phyloP scores from a whole-genome alignment of 2,888 invertebrate species.

The Lycia hirtaria region DNA sequence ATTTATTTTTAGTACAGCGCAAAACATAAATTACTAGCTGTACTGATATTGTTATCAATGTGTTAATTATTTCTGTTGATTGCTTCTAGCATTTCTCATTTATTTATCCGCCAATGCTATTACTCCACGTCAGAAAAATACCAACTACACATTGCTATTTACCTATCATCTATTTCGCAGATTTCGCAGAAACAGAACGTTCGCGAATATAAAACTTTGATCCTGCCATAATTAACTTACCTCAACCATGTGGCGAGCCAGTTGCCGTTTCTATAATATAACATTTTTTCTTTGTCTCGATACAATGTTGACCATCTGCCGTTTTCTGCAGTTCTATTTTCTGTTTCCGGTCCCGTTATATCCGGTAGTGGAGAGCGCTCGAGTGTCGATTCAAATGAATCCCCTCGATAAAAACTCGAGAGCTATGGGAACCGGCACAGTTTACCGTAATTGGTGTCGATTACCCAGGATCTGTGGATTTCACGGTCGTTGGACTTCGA shows the following conservation, averaged over 20 bases:
- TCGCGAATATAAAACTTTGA: constrained; percentile 15
- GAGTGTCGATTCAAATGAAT: constrained; percentile 57
- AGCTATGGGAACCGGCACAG: constrained; percentile 54
- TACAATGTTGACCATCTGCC: constrained; percentile 67
- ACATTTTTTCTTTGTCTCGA: constrained; percentile 58
- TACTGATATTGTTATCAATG: not conserved
- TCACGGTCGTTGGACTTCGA: constrained; percentile 80
- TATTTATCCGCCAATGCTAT: not conserved
- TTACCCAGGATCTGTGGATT: constrained; percentile 42
- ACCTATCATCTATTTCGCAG: constrained; percentile 12
- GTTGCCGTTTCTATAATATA: constrained; percentile 44
- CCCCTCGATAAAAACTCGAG: constrained; percentile 55
- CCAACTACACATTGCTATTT: constrained; percentile 12
- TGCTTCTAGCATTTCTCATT: not conserved
- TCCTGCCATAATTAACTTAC: constrained; percentile 52
- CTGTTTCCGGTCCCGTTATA: constrained; percentile 78
- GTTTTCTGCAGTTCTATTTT: constrained; percentile 63
- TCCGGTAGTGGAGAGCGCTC: constrained; percentile 75
- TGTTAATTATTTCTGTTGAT: constrained; percentile 1
- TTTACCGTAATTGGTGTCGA: constrained; percentile 41
- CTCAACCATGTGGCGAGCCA: constrained; percentile 47
- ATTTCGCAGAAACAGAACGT: constrained; percentile 12
- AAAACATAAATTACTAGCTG: not conserved
- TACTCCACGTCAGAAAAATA: constrained; percentile 2
- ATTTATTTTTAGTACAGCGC: not conserved